phyloP scores from a whole-genome alignment of 2,888 invertebrate genomes.

The Trichogramma dendrolimi region DNA sequence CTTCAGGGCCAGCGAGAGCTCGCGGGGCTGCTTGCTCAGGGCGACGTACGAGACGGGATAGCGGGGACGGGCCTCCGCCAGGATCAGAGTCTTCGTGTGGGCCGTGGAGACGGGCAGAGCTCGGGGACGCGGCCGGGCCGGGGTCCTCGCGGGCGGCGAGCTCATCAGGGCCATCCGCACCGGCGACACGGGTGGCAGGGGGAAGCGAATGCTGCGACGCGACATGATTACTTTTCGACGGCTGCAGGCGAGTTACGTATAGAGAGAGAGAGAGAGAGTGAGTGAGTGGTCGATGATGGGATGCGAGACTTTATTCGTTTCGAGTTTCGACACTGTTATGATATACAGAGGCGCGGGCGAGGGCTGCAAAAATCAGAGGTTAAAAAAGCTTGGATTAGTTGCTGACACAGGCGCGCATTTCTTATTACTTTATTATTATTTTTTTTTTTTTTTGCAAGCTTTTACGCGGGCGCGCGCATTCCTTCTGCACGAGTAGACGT shows the following conservation, averaged over 20 bases:
- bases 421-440: too few relatives aligned
- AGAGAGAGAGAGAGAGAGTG: too few relatives aligned
- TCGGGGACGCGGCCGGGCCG: neutral
- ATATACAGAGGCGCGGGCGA: too few relatives aligned
- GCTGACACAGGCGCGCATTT: too few relatives aligned
- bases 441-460: too few relatives aligned
- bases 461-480: too few relatives aligned
- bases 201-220: neutral
- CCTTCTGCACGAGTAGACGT: too few relatives aligned
- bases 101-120: slow-evolving; percentile 10
- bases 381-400: too few relatives aligned
- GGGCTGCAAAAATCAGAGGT: too few relatives aligned
- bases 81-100: slow-evolving; percentile 1
- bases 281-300: too few relatives aligned
- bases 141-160: slow-evolving; percentile 8
- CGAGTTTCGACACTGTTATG: too few relatives aligned
- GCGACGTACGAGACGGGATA: slow-evolving; percentile 17
- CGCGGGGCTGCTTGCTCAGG: slow-evolving; percentile 12
- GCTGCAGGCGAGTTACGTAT: neutral
- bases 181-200: slow-evolving; percentile 15
- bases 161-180: slow-evolving; percentile 10
- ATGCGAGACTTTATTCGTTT: too few relatives aligned
- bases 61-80: slow-evolving; percentile 9
- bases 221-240: neutral
- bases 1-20: slow-evolving; percentile 11